Evolutionary conservation across 1,140 invertebrate genomes (phyloP).

Genomic region (Drosophila lowei): DNA sequence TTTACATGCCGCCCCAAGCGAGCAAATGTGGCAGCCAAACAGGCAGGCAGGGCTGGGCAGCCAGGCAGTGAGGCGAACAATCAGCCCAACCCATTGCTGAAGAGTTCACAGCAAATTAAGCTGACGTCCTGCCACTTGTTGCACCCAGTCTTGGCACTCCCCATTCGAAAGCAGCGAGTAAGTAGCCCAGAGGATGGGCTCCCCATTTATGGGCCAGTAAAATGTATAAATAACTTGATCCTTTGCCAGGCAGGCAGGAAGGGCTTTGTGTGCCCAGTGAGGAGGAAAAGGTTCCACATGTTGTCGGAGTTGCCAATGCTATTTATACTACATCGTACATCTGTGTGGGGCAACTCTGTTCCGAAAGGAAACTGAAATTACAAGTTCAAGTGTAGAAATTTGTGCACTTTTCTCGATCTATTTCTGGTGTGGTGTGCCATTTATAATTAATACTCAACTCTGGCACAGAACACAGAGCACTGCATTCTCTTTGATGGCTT

Average conservation of each 20-base stretch:
- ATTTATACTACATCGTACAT: constrained; percentile 9
- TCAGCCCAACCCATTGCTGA: constrained; percentile 34
- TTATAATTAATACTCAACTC: constrained; percentile 59
- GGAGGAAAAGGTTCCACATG: constrained; percentile 58
- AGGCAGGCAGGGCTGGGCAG: neutral
- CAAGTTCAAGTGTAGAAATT: constrained; percentile 18
- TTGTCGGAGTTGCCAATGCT: constrained; percentile 17
- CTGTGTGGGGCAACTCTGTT: constrained; percentile 28
- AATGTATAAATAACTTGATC: constrained; percentile 68
- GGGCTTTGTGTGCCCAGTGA: constrained; percentile 52
- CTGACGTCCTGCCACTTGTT: constrained; percentile 69
- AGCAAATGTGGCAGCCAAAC: constrained; percentile 3
- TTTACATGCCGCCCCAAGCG: neutral
- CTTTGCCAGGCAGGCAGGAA: constrained; percentile 39
- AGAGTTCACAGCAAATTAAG: constrained; percentile 60
- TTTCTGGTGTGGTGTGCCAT: constrained; percentile 39
- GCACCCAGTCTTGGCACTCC: constrained; percentile 23
- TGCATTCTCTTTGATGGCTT: constrained; percentile 27
- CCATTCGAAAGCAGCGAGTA: no score
- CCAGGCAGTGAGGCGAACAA: constrained; percentile 5
- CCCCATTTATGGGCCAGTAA: constrained; percentile 14
- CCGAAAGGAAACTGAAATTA: constrained; percentile 27
- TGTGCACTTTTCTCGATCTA: constrained; percentile 3
- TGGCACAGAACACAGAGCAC: constrained; percentile 3
- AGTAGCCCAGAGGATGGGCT: no score